phyloP scores from a whole-genome alignment of 2,113 vertebrate species.

The Poecile atricapillus region DNA sequence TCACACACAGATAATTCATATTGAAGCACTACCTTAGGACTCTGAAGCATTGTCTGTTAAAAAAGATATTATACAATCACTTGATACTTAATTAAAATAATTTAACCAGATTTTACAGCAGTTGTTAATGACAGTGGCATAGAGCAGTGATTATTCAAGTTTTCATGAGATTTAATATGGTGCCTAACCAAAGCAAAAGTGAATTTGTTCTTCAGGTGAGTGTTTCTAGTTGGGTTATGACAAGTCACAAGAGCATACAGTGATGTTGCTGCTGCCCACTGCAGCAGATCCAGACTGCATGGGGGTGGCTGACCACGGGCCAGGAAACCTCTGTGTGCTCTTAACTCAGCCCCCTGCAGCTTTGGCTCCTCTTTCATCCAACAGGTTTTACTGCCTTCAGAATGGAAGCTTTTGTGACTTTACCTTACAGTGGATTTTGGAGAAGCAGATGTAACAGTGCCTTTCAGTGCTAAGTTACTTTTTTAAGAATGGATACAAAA shows the following conservation, averaged over 20 bases:
- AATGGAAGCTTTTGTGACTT: background rate
- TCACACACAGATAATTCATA: background rate
- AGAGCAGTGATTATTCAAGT: background rate
- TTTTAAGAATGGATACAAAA: background rate
- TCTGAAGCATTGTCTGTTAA: background rate
- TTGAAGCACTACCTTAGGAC: background rate
- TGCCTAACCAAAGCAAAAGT: background rate
- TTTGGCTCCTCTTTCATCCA: background rate
- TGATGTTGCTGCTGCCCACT: background rate
- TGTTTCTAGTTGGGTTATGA: background rate
- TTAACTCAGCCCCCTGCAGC: background rate
- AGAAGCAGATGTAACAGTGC: background rate
- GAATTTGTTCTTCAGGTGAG: background rate
- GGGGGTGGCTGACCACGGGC: background rate
- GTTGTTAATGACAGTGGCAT: background rate
- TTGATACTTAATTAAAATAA: background rate
- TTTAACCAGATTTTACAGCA: background rate
- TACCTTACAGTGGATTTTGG: background rate
- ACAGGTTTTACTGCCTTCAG: background rate
- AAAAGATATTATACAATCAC: background rate
- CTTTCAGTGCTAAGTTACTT: background rate
- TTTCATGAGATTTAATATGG: background rate
- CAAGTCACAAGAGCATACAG: background rate
- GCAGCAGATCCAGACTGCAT: background rate
- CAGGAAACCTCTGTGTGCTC: background rate